phyloP scores from a whole-genome alignment of 2,113 vertebrate species.

The Bothrops jararaca region DNA sequence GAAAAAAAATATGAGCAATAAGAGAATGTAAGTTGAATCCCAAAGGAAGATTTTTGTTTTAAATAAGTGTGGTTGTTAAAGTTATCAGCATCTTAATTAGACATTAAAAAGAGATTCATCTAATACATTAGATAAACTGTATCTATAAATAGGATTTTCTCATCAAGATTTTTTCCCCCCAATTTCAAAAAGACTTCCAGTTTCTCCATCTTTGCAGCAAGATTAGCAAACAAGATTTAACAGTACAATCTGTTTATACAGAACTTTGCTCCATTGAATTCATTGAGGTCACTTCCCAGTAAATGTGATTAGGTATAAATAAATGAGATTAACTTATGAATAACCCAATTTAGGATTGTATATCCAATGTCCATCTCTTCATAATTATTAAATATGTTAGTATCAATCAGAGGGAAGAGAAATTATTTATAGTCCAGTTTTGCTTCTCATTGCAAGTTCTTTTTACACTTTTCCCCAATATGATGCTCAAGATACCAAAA shows the following conservation, averaged over 20 bases:
- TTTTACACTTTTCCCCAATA: not conserved
- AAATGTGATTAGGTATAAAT: not conserved
- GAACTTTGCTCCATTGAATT: not conserved
- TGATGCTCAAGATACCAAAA: not conserved
- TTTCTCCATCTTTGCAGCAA: not conserved
- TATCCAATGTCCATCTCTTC: not conserved
- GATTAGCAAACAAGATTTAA: not conserved
- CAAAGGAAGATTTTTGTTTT: constrained; percentile 25
- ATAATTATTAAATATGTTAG: not conserved
- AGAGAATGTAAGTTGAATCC: not conserved
- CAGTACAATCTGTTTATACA: not conserved
- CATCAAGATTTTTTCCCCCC: not conserved
- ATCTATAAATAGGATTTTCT: constrained; percentile 9
- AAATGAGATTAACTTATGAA: not conserved
- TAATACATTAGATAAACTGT: not conserved
- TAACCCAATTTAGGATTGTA: not conserved
- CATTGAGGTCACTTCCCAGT: not conserved
- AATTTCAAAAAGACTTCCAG: not conserved
- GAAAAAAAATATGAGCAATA: not conserved
- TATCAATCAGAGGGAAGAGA: not conserved
- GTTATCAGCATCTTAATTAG: constrained; percentile 18
- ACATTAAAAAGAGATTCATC: constrained; percentile 24
- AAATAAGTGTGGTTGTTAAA: constrained; percentile 28
- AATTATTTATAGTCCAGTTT: not conserved
- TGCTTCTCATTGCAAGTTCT: not conserved